Base-by-base conservation (phyloP, 2,797 vertebrate genomes). In the Salmo trutta region DNA sequence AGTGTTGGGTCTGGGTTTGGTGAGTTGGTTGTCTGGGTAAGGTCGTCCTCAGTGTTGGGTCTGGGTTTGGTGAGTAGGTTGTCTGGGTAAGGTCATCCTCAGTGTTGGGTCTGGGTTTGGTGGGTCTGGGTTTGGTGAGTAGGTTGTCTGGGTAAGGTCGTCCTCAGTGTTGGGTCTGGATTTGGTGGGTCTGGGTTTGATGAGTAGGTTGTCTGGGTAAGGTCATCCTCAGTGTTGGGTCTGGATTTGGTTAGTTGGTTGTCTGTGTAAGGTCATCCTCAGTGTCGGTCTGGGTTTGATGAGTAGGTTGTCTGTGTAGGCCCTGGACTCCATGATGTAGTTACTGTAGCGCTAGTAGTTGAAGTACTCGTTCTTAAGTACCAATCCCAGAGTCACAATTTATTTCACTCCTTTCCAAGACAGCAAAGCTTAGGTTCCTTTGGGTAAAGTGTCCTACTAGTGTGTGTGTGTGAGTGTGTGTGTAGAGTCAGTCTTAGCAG, bases 291-390 rank as follows among this genome's bases (percentile, higher is more conserved):
- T 97, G 99, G 83, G 96, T 54, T 19, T 16, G 53, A 2, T 95
- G 84, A 98, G 94, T 77, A 83, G 88, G 74, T 87, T 94, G 69
- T 99, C 97, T 82, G 96, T 4, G 31, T 33, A 98, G 16, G 90
- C 83, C 98, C 98, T 99, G 83, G 96, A 91, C 72, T 99, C 98
- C 67, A 99, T 98, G 56, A 94, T 85, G n/a, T 85, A 89, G 78
- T 96, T 97, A 73, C 95, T 82, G 81, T 94, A 96, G 81, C 95
- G 96, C 89, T 95, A 95, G 83, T 95, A 96, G 91, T 92, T 96
- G 90, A 97, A 96, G 80, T 92, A 95, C 74, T 99, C 97, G 4
- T 96, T 98, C 93, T 97, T 97, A 84, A 96, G 94, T 88, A 97
- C 93, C 77, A 97, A 74, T 90, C 93, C 95, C 92, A 98, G 93